Evolutionary conservation across 2,113 vertebrate species (phyloP).

Genomic region (Mixornis gularis): DNA sequence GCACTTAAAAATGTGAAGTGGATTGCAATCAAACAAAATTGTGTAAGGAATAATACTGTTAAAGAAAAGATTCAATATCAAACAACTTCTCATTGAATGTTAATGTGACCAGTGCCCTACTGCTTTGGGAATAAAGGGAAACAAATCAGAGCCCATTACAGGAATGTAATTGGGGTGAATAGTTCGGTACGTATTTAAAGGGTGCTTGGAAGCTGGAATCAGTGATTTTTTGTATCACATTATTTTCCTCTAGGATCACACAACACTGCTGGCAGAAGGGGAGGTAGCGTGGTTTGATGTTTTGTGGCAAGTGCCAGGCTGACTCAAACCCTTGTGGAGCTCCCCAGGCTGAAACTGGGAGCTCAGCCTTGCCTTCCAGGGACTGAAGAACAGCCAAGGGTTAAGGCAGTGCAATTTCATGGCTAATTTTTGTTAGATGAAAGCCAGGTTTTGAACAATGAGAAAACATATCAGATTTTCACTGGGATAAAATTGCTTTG

Average conservation of each 20-base stretch:
- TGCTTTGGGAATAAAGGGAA: constrained; percentile 28
- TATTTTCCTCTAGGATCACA: constrained; percentile 16
- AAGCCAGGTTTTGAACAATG: not conserved
- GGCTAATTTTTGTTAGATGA: not conserved
- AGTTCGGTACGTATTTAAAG: constrained; percentile 20
- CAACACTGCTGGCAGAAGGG: not conserved
- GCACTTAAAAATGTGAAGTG: constrained; percentile 38
- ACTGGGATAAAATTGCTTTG: not conserved
- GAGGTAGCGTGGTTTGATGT: not conserved
- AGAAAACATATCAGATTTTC: not conserved
- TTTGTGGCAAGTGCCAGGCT: not conserved
- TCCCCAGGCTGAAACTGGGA: not conserved
- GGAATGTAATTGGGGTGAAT: constrained; percentile 52
- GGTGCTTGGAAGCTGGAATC: not conserved
- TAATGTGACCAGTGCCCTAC: constrained; percentile 8
- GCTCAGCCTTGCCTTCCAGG: not conserved
- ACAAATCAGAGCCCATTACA: constrained; percentile 43
- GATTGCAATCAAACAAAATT: constrained; percentile 41
- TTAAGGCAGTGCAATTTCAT: not conserved
- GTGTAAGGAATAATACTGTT: constrained; percentile 21
- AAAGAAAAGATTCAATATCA: constrained; percentile 39
- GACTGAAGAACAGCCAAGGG: not conserved
- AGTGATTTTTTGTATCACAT: not conserved
- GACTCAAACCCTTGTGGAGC: not conserved
- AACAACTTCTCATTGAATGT: constrained; percentile 14